Conservation (phyloP, 1,140 invertebrate genomes). For the Drosophila sproati region DNA sequence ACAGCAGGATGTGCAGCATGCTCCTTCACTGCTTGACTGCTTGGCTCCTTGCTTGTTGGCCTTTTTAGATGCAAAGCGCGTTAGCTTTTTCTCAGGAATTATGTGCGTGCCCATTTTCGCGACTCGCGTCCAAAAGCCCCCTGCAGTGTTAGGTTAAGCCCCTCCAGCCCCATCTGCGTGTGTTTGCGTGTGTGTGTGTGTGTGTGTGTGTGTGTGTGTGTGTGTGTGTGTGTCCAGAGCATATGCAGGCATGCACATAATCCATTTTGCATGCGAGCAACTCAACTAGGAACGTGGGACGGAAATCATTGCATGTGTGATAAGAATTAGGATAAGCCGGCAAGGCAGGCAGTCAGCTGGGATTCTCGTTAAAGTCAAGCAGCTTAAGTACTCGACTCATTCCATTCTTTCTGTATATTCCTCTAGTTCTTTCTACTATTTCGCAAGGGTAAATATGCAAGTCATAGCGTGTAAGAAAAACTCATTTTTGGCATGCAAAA, state of each 20-base stretch:
- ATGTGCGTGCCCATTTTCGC: conserved; percentile 67
- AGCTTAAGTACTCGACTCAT: conserved; percentile 47
- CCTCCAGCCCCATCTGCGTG: not conserved
- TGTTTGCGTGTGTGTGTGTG: not conserved
- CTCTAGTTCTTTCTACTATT: conserved; percentile 24
- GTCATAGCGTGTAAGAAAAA: conserved; percentile 19
- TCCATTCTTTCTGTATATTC: not conserved
- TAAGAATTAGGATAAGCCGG: conserved; percentile 55
- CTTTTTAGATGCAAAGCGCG: conserved; percentile 27
- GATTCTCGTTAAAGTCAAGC: conserved; percentile 49
- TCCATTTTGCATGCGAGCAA: conserved; percentile 73
- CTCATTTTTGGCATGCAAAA: conserved; percentile 55
- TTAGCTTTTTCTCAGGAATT: conserved; percentile 49
- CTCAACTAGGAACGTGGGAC: conserved; percentile 16
- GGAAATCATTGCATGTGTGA: conserved; percentile 49
- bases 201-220: conserved; percentile 1
- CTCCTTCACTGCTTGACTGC: not conserved
- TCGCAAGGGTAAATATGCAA: conserved; percentile 41
- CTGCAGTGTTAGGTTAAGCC: conserved; percentile 49
- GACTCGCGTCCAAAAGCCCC: not conserved
- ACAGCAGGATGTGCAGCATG: conserved; percentile 62
- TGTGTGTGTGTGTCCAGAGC: conserved; percentile 8
- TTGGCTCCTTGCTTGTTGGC: conserved; percentile 6
- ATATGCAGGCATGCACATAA: conserved; percentile 59
- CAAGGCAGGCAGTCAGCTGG: conserved; percentile 22